Evolutionary conservation across 2,888 invertebrate genomes (phyloP), one percentile per base, ranked within the genome.

Genomic region (Lathronympha strigana): DNA sequence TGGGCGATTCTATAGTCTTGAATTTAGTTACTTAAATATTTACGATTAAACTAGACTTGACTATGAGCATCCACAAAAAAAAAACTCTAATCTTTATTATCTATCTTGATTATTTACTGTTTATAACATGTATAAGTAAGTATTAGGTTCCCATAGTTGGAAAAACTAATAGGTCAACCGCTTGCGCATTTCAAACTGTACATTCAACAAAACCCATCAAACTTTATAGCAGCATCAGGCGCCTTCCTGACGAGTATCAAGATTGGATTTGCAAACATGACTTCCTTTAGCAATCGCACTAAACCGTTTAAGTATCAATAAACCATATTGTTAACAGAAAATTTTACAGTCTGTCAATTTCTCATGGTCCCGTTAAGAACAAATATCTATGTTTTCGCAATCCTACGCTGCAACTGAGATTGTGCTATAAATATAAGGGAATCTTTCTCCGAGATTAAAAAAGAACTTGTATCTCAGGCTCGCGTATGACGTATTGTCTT

Each of bases 161-260:
- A 23, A 40, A 72, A 72, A 70, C 69, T 73, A 73, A 73, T 69
- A 68, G 69, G 31, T 13, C 28, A 47, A 19, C 47, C 49, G 62
- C 67, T 55, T 40, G 53, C 53, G 43, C 64, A 64, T 19, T 38
- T 60, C 51, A 60, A 49, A 61, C 72, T 54, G 74, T 74, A 77
- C 81, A 81, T 85, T 79, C 80, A 79, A 79, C 54, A 25, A 49
- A 45, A 77, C 81, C 86, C 78, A 87, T 88, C 84, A 87, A 88
- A 86, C 75, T 90, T 90, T 84, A 90, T 84, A 86, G 85, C 78
- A 77, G 71, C 70, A 72, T 72, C 77, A 78, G 88, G 87, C 90
- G 89, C 88, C 88, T 75, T 71, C 68, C 72, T 75, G 85, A 79
- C 84, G 83, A 81, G 78, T 75, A 71, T 75, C 74, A 68, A 80